A percentile compares a stretch with the other conserved stretches of the same genome.
Conservation (phyloP, 2,888 invertebrate species). For the Heliothis peltigera region DNA sequence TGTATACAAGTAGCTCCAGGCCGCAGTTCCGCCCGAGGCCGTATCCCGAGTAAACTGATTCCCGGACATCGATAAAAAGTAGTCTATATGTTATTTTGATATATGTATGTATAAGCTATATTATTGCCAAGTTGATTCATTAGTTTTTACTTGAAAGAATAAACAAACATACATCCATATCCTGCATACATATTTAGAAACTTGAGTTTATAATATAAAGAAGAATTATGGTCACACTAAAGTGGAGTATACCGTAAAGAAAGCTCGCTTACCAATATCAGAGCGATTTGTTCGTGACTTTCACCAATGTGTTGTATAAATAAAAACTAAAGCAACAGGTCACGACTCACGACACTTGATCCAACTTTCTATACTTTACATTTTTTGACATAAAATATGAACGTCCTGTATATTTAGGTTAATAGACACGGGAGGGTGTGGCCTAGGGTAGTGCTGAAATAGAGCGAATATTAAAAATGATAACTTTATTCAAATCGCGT, state of each 20-base stretch:
- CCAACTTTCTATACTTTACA: slow-evolving; percentile 43
- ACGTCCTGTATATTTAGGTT: slow-evolving; percentile 20
- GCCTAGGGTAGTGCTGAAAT: slow-evolving; percentile 12
- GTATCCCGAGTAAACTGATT: too few species aligned
- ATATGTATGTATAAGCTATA: too few species aligned
- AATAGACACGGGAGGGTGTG: slow-evolving; percentile 20
- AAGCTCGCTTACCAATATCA: slow-evolving; percentile 28
- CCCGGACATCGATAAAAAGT: too few species aligned
- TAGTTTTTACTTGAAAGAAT: too few species aligned
- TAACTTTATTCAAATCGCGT: slow-evolving; percentile 20
- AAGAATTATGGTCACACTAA: slow-evolving; percentile 9
- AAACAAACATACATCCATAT: too few species aligned
- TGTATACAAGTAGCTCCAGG: too few species aligned
- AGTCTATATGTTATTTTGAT: too few species aligned
- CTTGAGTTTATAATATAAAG: too few species aligned
- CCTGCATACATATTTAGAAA: too few species aligned
- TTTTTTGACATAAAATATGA: slow-evolving; percentile 14
- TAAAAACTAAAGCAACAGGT: slow-evolving; percentile 51
- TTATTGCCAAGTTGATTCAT: too few species aligned
- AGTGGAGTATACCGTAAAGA: slow-evolving; percentile 30
- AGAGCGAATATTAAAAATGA: slow-evolving; percentile 4
- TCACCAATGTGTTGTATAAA: slow-evolving; percentile 52
- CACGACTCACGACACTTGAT: slow-evolving; percentile 42
- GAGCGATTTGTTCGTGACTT: slow-evolving; percentile 47
- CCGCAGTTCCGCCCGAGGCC: too few species aligned